Evolutionary conservation across 2,888 invertebrate genomes (phyloP).

Genomic region (Notodonta dromedarius): DNA sequence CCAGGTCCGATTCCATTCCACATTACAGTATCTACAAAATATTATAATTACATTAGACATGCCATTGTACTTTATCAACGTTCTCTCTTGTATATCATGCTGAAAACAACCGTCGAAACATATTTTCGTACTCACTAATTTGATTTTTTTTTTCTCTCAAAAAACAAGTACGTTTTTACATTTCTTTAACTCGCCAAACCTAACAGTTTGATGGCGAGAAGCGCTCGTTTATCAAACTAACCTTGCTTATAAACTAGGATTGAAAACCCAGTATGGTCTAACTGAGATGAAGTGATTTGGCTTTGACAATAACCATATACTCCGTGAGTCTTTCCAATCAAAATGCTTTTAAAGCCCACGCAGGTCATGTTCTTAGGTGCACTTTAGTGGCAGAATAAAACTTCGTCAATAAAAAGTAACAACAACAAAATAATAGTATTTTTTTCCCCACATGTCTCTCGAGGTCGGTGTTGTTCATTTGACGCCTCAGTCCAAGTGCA

Average conservation of each 20-base stretch:
- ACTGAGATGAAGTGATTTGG: no score
- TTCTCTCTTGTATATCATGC: background rate
- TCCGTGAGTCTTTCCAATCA: background rate
- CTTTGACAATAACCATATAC: background rate
- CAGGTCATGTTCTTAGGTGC: conserved; percentile 2
- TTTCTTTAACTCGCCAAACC: no score
- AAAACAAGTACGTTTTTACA: no score
- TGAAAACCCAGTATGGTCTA: no score
- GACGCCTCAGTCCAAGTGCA: conserved; percentile 35
- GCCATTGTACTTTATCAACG: no score
- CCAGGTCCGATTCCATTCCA: no score
- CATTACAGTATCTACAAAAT: no score
- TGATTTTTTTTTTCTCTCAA: no score
- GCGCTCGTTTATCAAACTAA: no score
- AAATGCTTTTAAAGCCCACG: conserved; percentile 14
- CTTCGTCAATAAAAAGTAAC: background rate
- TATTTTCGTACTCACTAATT: background rate
- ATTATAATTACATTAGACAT: no score
- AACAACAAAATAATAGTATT: conserved; percentile 8
- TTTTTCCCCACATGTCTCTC: conserved; percentile 7
- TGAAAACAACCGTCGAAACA: background rate
- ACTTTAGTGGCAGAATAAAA: background rate
- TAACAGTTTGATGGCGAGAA: no score
- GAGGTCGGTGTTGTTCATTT: conserved; percentile 18
- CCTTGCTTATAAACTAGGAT: no score